A percentile compares a stretch with the other conserved stretches of the same genome.
phyloP scores from a whole-genome alignment of 2,888 invertebrate genomes.

The Petrolisthes cinctipes region DNA sequence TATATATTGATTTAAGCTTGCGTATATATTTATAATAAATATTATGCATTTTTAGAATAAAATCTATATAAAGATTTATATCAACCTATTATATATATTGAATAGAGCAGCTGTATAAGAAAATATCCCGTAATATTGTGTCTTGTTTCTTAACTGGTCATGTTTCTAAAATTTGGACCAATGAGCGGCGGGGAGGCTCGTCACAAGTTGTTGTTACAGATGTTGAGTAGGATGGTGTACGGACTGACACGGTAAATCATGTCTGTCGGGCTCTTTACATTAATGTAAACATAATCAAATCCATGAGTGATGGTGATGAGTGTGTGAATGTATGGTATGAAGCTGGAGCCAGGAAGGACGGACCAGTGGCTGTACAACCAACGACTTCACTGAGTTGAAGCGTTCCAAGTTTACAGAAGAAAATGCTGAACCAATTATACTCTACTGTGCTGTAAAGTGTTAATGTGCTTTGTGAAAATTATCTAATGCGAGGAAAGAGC shows the following conservation, averaged over 20 bases:
- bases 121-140: not conserved
- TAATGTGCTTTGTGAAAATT: not conserved
- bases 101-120: too few relatives aligned
- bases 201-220: conserved; percentile 46
- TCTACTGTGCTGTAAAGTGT: too few relatives aligned
- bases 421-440: too few relatives aligned
- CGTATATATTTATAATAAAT: not conserved
- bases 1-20: conserved; percentile 20
- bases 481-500: not conserved
- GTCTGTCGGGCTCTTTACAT: not conserved
- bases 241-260: not conserved
- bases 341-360: not conserved
- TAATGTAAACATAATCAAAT: not conserved
- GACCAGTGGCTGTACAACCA: too few relatives aligned
- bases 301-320: conserved; percentile 18
- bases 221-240: conserved; percentile 13
- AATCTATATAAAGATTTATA: not conserved
- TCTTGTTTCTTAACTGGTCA: conserved; percentile 27
- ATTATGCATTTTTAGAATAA: not conserved
- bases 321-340: not conserved
- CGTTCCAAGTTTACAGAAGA: too few relatives aligned
- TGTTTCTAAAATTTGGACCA: conserved; percentile 41
- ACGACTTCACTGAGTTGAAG: too few relatives aligned
- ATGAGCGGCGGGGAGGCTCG: conserved; percentile 5
- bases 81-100: too few relatives aligned